Evolutionary conservation across 23 tunicate species (phyloP), one percentile per base, ranked within the genome.

Genomic region (Oikopleura dioica): DNA sequence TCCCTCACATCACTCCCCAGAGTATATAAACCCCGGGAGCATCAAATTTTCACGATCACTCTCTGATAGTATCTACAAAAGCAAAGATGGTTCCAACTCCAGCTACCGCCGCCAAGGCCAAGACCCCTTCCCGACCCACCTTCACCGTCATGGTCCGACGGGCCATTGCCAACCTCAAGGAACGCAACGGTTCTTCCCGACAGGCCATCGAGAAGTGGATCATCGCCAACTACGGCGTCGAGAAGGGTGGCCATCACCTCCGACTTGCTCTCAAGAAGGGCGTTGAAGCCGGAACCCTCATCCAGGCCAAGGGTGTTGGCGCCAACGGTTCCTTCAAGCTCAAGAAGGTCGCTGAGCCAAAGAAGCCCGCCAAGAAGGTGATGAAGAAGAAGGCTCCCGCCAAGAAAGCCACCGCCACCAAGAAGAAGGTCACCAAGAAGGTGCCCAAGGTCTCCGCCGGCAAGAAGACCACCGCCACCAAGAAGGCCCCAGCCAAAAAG

Each of bases 361-460:
- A 16, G 30, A 63, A 63, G 72, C 55, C 55, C 9, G 72, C 72
- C 30, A 63, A 63, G n/a, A 63, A 63, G n/a, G 72, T 63, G 16
- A 29, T 63, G 5, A 63, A 63, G 16, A 21, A 9, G 33, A 63
- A 63, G 33, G 21, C 9, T 9, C 72, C 72, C 16, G 72, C 72
- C 4, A 63, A 63, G 31, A 63, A 63, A 63, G 72, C 26, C 31
- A 9, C 55, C 9, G 72, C 72, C 9, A 16, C 55, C 28, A 63
- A 63, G 30, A 63, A 63, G n/a, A 23, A 23, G 30, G 55, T 44
- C 21, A 16, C 55, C 9, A 44, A 44, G 55, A 44, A 44, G 55
- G 9, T 16, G 55, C 55, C 55, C 21, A 44, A 44, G 21, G n/a
- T 2, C 16, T 2, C 16, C 16, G 72, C 72, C 31, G 72, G 72